Evolutionary conservation across 92 coral and sea anemone species (phyloP).

Genomic region (Muricea muricata): DNA sequence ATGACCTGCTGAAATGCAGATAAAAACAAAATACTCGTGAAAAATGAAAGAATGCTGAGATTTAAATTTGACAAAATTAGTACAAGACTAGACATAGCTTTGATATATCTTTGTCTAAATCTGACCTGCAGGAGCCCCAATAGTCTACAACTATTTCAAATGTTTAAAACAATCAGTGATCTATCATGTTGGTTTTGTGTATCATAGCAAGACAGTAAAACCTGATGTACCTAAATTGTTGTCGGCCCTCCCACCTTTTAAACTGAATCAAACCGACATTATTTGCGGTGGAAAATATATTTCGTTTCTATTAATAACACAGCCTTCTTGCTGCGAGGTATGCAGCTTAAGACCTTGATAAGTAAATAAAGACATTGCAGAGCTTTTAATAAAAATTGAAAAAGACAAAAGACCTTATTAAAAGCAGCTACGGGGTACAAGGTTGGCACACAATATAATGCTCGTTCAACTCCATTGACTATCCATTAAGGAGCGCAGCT

Average conservation of each 20-base stretch:
- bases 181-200: background rate
- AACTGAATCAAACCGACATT: slow-evolving; percentile 9
- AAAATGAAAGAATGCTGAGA: background rate
- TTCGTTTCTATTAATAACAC: slow-evolving; percentile 29
- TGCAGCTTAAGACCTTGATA: slow-evolving; percentile 35
- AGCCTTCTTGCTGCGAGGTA: slow-evolving; percentile 27
- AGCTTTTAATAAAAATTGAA: slow-evolving; percentile 40
- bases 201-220: slow-evolving; percentile 1
- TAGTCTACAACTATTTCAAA: background rate
- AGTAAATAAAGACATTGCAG: slow-evolving; percentile 47
- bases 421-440: slow-evolving; percentile 36
- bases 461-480: slow-evolving; percentile 45
- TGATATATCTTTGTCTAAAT: background rate
- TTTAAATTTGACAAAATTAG: background rate
- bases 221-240: slow-evolving; percentile 19
- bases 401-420: slow-evolving; percentile 36
- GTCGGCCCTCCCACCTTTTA: slow-evolving; percentile 35
- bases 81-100: background rate
- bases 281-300: slow-evolving; percentile 33
- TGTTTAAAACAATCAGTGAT: background rate
- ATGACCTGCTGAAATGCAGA: slow-evolving; percentile 1
- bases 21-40: slow-evolving; percentile 4
- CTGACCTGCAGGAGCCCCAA: background rate
- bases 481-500: slow-evolving; percentile 30
- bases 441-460: slow-evolving; percentile 14